These are phyloP conservation scores for Sarotherodon lohbergeri DNA, from an alignment of 2,113 vertebrate species.

Conservation along the genomic window DNA sequence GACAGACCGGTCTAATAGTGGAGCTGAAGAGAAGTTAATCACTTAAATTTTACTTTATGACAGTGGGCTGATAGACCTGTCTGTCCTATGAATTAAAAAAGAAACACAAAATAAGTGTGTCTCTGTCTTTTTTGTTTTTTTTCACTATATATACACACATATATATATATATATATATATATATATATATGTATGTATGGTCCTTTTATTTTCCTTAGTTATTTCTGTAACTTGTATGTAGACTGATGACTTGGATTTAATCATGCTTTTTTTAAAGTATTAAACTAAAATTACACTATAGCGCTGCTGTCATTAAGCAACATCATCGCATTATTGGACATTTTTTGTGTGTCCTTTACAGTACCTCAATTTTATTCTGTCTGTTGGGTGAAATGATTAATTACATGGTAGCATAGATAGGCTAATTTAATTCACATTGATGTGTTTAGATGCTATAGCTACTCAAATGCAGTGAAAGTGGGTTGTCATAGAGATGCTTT, in stretches of 20 bases:
- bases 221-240: neutral
- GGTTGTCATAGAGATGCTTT: slow-evolving; percentile 35
- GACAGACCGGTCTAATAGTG: slow-evolving; percentile 32
- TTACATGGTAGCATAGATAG: neutral
- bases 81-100: neutral
- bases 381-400: neutral
- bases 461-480: neutral
- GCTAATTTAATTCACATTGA: neutral
- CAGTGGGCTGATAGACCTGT: neutral
- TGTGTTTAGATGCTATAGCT: slow-evolving; percentile 10
- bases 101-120: neutral
- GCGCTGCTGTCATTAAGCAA: neutral
- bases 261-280: neutral
- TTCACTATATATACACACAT: neutral
- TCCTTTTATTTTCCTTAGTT: neutral
- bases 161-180: neutral
- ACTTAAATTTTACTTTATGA: slow-evolving; percentile 6
- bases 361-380: neutral
- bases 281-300: neutral
- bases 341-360: neutral
- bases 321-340: neutral
- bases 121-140: neutral
- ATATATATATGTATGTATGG: neutral
- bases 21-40: neutral
- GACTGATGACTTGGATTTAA: neutral